These are phyloP conservation scores for Nephrotoma appendiculata DNA, from an alignment of 2,888 invertebrate species.

Conservation along the genomic window DNA sequence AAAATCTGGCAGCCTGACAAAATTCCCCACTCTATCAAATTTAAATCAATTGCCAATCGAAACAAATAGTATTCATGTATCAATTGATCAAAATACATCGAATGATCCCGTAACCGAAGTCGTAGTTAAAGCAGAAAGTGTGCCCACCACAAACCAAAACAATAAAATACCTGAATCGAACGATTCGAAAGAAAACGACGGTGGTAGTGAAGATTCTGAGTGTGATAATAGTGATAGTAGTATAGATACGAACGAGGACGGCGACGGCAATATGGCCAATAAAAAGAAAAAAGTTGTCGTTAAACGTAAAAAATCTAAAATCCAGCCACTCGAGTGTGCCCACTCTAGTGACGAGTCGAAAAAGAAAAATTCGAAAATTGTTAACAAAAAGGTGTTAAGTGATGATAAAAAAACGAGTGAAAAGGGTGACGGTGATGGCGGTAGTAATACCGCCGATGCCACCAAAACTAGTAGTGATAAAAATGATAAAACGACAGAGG, in stretches of 20 bases:
- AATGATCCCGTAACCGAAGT: background rate
- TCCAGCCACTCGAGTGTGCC: background rate
- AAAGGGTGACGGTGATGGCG: conserved; percentile 18
- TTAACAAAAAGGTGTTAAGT: background rate
- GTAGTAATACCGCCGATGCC: conserved; percentile 20
- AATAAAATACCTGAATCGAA: background rate
- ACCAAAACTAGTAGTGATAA: conserved; percentile 20
- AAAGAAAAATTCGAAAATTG: background rate
- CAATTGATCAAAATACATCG: background rate
- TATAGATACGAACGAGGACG: background rate
- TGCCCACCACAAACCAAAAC: background rate
- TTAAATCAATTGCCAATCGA: conserved; percentile 33
- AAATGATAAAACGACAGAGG: conserved; percentile 21
- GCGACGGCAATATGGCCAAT: background rate
- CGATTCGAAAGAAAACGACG: background rate
- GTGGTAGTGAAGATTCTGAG: background rate
- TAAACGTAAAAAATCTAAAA: background rate
- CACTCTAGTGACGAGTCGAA: conserved; percentile 17
- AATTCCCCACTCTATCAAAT: conserved; percentile 33
- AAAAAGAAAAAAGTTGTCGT: background rate
- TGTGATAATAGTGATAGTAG: background rate
- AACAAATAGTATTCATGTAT: conserved; percentile 17
- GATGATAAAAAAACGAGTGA: conserved; percentile 24
- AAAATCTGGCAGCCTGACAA: conserved; percentile 28
- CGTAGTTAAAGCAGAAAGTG: background rate